Evolutionary conservation across 2,888 invertebrate species (phyloP).

Genomic region (Noctua janthina): DNA sequence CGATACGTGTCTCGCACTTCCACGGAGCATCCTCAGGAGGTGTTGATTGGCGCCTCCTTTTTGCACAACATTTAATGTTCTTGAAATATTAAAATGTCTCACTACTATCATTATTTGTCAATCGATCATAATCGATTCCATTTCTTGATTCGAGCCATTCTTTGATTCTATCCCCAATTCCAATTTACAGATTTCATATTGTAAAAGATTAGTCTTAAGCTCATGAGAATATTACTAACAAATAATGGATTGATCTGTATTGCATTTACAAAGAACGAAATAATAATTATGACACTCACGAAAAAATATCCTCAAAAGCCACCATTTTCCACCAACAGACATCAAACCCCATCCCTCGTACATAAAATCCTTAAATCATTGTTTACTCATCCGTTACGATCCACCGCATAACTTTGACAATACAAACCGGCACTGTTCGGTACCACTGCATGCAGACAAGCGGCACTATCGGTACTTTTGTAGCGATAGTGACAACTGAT

Average conservation of each 20-base stretch:
- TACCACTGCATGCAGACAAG: conserved; percentile 42
- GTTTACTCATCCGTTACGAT: conserved; percentile 47
- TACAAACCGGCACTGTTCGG: conserved; percentile 35
- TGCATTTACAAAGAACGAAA: background rate
- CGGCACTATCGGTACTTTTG: conserved; percentile 22
- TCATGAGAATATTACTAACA: background rate
- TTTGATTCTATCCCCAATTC: background rate
- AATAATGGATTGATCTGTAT: background rate
- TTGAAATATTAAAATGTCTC: background rate
- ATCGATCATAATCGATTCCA: background rate
- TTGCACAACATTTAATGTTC: background rate
- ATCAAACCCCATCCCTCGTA: background rate
- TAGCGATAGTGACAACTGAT: conserved; percentile 59
- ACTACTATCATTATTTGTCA: background rate
- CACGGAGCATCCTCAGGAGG: too few relatives aligned
- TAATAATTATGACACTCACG: background rate
- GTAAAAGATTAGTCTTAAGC: background rate
- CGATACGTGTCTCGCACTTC: background rate
- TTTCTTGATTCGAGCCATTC: too few relatives aligned
- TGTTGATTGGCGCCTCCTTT: too few relatives aligned
- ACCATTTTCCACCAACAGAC: background rate
- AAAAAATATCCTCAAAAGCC: background rate
- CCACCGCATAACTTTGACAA: conserved; percentile 62
- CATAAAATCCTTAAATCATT: conserved; percentile 34
- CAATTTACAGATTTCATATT: background rate